phyloP scores from a whole-genome alignment of 1,140 invertebrate species.

The Drosophila triauraria region DNA sequence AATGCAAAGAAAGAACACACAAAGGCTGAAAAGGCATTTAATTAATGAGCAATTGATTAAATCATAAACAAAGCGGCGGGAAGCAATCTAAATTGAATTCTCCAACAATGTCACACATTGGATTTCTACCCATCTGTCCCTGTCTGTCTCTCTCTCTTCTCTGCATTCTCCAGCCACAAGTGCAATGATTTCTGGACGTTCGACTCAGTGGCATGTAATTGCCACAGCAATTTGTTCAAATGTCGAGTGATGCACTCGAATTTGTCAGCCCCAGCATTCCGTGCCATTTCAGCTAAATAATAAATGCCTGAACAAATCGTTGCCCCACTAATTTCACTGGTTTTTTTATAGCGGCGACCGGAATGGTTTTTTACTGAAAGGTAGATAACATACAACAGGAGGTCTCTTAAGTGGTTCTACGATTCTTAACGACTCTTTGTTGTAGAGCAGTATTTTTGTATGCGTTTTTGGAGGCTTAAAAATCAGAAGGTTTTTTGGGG shows the following conservation, averaged over 20 bases:
- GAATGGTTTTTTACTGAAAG: slow-evolving; percentile 2
- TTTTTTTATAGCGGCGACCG: not conserved
- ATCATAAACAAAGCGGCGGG: slow-evolving; percentile 71
- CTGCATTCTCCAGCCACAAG: slow-evolving; percentile 47
- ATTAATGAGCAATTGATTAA: slow-evolving; percentile 82
- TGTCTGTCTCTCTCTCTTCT: slow-evolving; percentile 22
- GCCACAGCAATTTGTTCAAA: slow-evolving; percentile 74
- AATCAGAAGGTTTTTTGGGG: no score
- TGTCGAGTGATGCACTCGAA: slow-evolving; percentile 64
- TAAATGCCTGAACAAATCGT: slow-evolving; percentile 20
- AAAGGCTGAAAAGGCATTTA: slow-evolving; percentile 54
- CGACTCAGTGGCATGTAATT: slow-evolving; percentile 69
- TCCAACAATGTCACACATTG: slow-evolving; percentile 39
- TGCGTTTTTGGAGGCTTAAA: no score
- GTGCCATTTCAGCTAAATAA: slow-evolving; percentile 19
- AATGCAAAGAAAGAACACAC: slow-evolving; percentile 2
- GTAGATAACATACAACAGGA: not conserved
- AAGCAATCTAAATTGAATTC: slow-evolving; percentile 60
- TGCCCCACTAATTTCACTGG: not conserved
- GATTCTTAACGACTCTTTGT: not conserved
- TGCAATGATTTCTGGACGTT: slow-evolving; percentile 71
- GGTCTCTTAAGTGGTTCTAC: not conserved
- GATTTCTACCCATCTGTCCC: slow-evolving; percentile 13
- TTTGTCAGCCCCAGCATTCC: slow-evolving; percentile 33
- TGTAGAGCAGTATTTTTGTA: not conserved